These are phyloP conservation scores for Phaethon lepturus DNA, from an alignment of 2,113 vertebrate species.

Conservation along the genomic window DNA sequence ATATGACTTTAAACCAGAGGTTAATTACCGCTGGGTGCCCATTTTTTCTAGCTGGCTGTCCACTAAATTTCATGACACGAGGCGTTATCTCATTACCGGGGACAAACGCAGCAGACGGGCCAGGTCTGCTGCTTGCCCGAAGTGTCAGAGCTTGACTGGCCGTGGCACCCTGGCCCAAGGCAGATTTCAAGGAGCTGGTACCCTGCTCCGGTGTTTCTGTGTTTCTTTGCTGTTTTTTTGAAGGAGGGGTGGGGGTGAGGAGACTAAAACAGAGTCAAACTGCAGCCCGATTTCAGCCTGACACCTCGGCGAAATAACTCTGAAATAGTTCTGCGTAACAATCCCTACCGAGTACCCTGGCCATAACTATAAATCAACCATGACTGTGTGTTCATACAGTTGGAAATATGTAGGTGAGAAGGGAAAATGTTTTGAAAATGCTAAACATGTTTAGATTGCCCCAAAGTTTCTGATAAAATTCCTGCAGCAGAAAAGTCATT, in stretches of 20 bases:
- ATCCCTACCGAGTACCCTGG: constrained; percentile 53
- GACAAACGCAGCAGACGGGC: neutral
- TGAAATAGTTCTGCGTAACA: constrained; percentile 57
- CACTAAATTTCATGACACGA: constrained; percentile 46
- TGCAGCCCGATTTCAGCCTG: constrained; percentile 51
- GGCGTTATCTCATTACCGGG: constrained; percentile 46
- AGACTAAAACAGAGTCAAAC: constrained; percentile 53
- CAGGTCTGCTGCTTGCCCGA: neutral
- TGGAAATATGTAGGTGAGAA: constrained; percentile 59
- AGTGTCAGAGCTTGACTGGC: neutral
- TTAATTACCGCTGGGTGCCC: constrained; percentile 13
- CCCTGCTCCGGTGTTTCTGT: neutral
- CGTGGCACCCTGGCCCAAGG: neutral
- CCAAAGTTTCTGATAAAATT: constrained; percentile 58
- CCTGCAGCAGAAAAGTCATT: neutral
- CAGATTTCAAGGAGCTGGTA: neutral
- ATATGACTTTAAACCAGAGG: neutral
- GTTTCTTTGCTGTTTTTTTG: neutral
- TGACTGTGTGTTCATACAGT: constrained; percentile 7
- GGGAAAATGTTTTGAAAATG: constrained; percentile 59
- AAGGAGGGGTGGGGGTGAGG: neutral
- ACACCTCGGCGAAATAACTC: constrained; percentile 67
- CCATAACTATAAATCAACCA: constrained; percentile 54
- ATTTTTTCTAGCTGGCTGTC: neutral
- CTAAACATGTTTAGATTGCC: constrained; percentile 54